Base-by-base conservation (phyloP, 2,113 vertebrate genomes). In the Hystrix brachyura region DNA sequence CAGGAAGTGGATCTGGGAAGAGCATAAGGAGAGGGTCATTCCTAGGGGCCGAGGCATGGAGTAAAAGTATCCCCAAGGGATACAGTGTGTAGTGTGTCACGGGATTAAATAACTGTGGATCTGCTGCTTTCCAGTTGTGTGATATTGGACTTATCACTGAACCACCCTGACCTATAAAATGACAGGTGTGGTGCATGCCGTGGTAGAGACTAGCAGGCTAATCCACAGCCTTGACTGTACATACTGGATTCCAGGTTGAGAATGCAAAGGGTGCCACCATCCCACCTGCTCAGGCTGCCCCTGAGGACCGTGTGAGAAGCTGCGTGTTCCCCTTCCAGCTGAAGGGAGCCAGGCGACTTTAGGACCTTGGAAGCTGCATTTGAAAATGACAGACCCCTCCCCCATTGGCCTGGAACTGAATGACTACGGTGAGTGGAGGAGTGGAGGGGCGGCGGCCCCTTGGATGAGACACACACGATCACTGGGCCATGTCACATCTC, bases 1-100 rank as follows among this genome's bases (percentile, higher is more conserved):
- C 88, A 99, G 98, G 95, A 99, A 99, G 97, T 99, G 99, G 84
- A 99, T 99, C 99, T 99, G 96, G 57, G 80, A 18, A 74, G 60
- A 94, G 17, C 76, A 25, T 7, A 74, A 82, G 55, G 19, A 79
- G 14, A 55, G 21, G 62, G 23, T 91, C 79, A 84, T 59, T 79
- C 80, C 90, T 19, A 62, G 25, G 57, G 14, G 9, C 0, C 12
- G 2, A 81, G 55, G 43, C 79, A 74, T 7, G 32, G 48, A 14
- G 34, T 23, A 19, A 69, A 34, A 27, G 7, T 48, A 48, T 93
- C 34, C 0, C 46, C 69, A 29, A 74, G 65, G 43, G 13, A 57
- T 17, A 62, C 0, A 29, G n/a, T 10, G 2, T 8, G 27, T 55
- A 17, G 60, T 27, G 14, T 17, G 78, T 15, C 65, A 34, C 23